Evolutionary conservation across 2,888 invertebrate genomes (phyloP).

Genomic region (Pyrochroa serraticornis): DNA sequence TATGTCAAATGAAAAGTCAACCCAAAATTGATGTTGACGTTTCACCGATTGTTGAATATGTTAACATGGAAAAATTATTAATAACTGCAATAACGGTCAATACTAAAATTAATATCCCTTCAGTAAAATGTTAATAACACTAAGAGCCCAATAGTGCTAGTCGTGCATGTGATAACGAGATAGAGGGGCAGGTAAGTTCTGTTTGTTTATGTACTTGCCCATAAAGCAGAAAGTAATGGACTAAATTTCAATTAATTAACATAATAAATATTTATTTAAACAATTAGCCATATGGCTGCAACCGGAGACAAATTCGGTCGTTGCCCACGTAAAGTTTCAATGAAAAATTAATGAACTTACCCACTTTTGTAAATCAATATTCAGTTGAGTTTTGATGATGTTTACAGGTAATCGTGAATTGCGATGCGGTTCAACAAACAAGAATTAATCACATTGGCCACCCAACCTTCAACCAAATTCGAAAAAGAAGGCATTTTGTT

Average conservation of each 20-base stretch:
- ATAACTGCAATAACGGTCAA: not conserved
- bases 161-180: not conserved
- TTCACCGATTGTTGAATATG: not conserved
- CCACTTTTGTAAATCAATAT: not conserved
- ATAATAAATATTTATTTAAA: not conserved
- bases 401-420: not conserved
- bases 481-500: conserved; percentile 90
- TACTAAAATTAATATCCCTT: not conserved
- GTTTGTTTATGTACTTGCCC: not conserved
- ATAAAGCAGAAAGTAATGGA: not conserved
- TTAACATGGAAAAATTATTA: not conserved
- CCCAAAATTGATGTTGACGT: not conserved
- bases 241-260: not conserved
- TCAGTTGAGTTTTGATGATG: not conserved
- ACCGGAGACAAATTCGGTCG: not conserved
- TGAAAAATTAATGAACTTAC: not conserved
- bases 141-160: not conserved
- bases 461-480: conserved; percentile 85
- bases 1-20: conserved; percentile 2
- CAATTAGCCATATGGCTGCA: not conserved
- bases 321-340: not conserved
- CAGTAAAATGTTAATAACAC: not conserved
- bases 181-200: not conserved
- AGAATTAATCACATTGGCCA: conserved; percentile 83
- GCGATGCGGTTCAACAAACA: conserved; percentile 91